phyloP scores from a whole-genome alignment of 2,888 invertebrate species.

The Phortica okadai region DNA sequence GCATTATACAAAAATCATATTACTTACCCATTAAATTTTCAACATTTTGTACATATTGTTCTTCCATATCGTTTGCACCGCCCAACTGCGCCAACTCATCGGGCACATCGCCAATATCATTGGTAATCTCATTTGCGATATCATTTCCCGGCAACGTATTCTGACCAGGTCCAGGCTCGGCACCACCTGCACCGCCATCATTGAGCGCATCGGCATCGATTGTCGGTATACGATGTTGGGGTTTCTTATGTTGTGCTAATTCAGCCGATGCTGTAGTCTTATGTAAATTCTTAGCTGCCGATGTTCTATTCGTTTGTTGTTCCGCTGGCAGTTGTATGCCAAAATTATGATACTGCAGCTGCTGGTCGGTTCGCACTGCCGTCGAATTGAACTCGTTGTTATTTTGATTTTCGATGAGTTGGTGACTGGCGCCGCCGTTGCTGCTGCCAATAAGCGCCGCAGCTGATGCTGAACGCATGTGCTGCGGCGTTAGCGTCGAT shows the following conservation, averaged over 20 bases:
- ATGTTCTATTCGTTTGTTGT: slow-evolving; percentile 31
- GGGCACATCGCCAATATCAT: slow-evolving; percentile 34
- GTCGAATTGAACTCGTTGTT: not conserved
- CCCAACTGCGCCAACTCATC: slow-evolving; percentile 58
- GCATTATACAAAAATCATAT: not conserved
- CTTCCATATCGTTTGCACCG: slow-evolving; percentile 59
- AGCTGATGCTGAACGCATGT: slow-evolving; percentile 56
- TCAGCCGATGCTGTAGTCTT: slow-evolving; percentile 35
- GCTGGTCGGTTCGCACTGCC: not conserved
- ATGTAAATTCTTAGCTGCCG: slow-evolving; percentile 29
- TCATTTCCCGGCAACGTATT: slow-evolving; percentile 14
- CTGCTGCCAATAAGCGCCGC: slow-evolving; percentile 45
- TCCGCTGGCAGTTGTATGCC: slow-evolving; percentile 34
- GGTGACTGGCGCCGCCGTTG: slow-evolving; percentile 34
- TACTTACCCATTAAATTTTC: slow-evolving; percentile 67
- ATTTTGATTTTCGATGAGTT: slow-evolving; percentile 17
- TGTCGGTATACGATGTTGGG: slow-evolving; percentile 67
- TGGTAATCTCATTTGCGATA: slow-evolving; percentile 31
- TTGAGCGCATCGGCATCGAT: slow-evolving; percentile 69
- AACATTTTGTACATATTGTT: slow-evolving; percentile 65
- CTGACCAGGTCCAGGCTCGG: slow-evolving; percentile 37
- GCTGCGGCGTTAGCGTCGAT: slow-evolving; percentile 66
- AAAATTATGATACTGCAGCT: not conserved
- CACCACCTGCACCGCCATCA: slow-evolving; percentile 64
- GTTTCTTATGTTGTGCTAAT: slow-evolving; percentile 39